These are phyloP conservation scores for Zaprionus kolodkinae DNA, from an alignment of 1,140 invertebrate genomes.

Conservation along the genomic window DNA sequence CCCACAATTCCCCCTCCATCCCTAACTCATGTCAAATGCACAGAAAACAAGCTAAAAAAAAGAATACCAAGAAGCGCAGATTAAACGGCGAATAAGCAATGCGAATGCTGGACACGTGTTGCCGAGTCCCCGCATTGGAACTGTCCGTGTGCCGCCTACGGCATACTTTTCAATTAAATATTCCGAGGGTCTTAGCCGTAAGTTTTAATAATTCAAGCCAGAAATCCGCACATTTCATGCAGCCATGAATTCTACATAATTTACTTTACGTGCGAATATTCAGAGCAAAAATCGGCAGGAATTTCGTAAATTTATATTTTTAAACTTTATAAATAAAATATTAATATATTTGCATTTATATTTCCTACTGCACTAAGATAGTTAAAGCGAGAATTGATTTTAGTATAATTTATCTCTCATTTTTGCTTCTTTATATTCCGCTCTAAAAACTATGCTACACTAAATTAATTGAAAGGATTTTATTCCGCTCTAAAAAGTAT, in stretches of 20 bases:
- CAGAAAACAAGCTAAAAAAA: constrained; percentile 19
- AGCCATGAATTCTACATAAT: constrained; percentile 64
- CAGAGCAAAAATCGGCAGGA: constrained; percentile 18
- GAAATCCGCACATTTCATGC: constrained; percentile 59
- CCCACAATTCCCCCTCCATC: not conserved
- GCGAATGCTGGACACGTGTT: constrained; percentile 42
- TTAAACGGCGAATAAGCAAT: constrained; percentile 41
- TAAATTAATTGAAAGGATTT: too few relatives aligned
- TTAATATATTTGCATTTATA: too few relatives aligned
- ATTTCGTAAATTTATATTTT: constrained; percentile 20
- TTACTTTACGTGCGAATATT: constrained; percentile 56
- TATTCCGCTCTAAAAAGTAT: not conserved
- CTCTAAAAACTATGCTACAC: too few relatives aligned
- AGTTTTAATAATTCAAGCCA: constrained; percentile 66
- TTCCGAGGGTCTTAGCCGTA: constrained; percentile 52
- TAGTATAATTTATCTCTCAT: too few relatives aligned
- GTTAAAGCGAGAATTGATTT: too few relatives aligned
- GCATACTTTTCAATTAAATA: constrained; percentile 65
- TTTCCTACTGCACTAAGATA: too few relatives aligned
- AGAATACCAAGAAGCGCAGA: constrained; percentile 43
- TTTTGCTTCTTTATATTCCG: too few relatives aligned
- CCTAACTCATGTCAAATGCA: constrained; percentile 42
- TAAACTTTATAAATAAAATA: constrained; percentile 4
- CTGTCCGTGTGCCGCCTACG: not conserved
- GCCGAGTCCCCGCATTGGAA: not conserved